These are phyloP conservation scores for Pachypsylla venusta DNA, from an alignment of 1,140 invertebrate species.

Conservation along the genomic window DNA sequence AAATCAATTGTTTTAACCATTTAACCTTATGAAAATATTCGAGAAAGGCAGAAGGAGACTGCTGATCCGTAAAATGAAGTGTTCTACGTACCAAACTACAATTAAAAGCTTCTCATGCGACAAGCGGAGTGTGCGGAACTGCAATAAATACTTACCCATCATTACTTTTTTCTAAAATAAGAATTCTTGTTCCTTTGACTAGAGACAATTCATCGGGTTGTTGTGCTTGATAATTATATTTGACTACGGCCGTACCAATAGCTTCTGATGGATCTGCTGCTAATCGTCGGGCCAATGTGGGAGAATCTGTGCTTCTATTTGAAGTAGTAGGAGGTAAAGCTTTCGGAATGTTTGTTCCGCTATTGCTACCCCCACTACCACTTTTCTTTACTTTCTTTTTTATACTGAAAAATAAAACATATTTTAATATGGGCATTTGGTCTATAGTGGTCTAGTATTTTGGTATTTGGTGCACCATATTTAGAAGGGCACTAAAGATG, in stretches of 20 bases:
- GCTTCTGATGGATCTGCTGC: conserved; percentile 72
- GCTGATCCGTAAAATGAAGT: too few relatives aligned
- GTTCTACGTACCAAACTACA: too few relatives aligned
- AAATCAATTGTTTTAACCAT: too few relatives aligned
- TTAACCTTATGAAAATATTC: too few relatives aligned
- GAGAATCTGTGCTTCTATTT: conserved; percentile 47
- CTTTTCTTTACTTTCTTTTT: conserved; percentile 85
- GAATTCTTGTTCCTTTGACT: conserved; percentile 75
- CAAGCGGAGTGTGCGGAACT: too few relatives aligned
- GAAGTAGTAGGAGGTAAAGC: conserved; percentile 70
- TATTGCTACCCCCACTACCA: conserved; percentile 32
- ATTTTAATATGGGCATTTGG: background rate
- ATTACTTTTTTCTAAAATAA: conserved; percentile 95
- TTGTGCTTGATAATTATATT: conserved; percentile 96
- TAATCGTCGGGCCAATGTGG: conserved; percentile 52
- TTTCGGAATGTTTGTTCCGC: conserved; percentile 45
- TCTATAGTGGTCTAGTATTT: background rate
- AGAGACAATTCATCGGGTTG: conserved; percentile 91
- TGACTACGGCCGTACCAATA: conserved; percentile 81
- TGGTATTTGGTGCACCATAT: background rate
- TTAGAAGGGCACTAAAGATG: too few relatives aligned
- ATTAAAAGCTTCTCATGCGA: too few relatives aligned
- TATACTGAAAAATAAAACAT: conserved; percentile 43
- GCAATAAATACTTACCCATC: conserved; percentile 52
- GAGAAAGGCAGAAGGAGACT: too few relatives aligned